A percentile compares a stretch with the other conserved stretches of the same genome.
These are phyloP conservation scores for Heliothis subflexa DNA, from an alignment of 1,140 invertebrate species.

Conservation along the genomic window DNA sequence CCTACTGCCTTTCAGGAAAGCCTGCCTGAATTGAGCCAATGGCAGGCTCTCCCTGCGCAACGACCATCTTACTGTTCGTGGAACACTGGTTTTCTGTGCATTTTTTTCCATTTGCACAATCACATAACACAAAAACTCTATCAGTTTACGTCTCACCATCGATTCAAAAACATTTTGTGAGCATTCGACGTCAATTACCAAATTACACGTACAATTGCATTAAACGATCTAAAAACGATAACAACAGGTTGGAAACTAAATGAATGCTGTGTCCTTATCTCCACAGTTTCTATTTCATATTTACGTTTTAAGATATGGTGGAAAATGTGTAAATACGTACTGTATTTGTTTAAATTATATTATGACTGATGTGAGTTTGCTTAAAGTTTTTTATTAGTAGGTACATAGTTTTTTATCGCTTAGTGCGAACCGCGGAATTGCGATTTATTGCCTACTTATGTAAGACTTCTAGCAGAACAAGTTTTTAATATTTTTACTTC, in stretches of 20 bases:
- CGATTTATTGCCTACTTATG: constrained; percentile 3
- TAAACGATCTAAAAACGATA: constrained; percentile 50
- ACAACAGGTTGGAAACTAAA: constrained; percentile 46
- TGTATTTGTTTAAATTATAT: constrained; percentile 42
- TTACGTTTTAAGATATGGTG: constrained; percentile 58
- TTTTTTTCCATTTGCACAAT: constrained; percentile 34
- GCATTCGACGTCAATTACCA: constrained; percentile 2
- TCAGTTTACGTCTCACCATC: constrained; percentile 3
- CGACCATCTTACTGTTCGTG: constrained; percentile 58
- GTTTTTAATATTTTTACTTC: not conserved
- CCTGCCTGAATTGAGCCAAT: constrained; percentile 67
- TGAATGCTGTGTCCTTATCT: constrained; percentile 56
- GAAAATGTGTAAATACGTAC: constrained; percentile 57
- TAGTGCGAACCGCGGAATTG: not conserved
- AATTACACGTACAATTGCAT: constrained; percentile 30
- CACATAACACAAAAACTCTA: not conserved
- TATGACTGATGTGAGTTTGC: constrained; percentile 21
- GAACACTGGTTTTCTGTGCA: constrained; percentile 22
- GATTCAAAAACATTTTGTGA: not conserved
- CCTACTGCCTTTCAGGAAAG: constrained; percentile 68
- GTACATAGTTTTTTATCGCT: constrained; percentile 26
- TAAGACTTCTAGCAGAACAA: not conserved
- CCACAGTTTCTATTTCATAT: constrained; percentile 56
- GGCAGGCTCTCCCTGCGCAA: constrained; percentile 75
- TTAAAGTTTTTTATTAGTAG: not conserved